A percentile compares a stretch with the other conserved stretches of the same genome.
These are phyloP conservation scores for Brachystomella parvula DNA, from an alignment of 1,140 invertebrate species.

Conservation along the genomic window DNA sequence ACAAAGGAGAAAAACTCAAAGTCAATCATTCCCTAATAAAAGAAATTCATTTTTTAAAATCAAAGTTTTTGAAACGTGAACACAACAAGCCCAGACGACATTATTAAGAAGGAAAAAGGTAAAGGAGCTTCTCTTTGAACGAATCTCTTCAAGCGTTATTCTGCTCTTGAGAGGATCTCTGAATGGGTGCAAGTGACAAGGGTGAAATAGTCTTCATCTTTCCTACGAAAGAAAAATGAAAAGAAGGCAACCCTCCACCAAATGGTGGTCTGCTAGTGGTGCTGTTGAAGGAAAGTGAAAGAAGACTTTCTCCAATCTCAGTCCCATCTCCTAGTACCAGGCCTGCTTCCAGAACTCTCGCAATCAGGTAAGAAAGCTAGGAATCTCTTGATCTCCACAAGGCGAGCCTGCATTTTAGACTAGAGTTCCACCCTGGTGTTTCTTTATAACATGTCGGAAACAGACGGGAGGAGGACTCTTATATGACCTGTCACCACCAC, in stretches of 20 bases:
- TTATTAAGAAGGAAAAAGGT: not conserved
- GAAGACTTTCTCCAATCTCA: not conserved
- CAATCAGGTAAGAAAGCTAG: conserved; percentile 26
- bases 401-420: too few species aligned
- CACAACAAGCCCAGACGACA: not conserved
- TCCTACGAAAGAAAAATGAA: not conserved
- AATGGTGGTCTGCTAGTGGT: too few species aligned
- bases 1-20: not conserved
- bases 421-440: conserved; percentile 19
- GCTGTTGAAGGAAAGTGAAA: not conserved
- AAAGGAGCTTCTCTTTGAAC: not conserved
- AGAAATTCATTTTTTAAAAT: not conserved
- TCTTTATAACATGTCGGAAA: conserved; percentile 22
- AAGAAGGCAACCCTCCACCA: too few species aligned
- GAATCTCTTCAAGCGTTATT: not conserved
- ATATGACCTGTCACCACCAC: conserved; percentile 31
- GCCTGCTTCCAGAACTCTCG: not conserved
- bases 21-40: not conserved
- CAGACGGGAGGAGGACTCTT: conserved; percentile 9
- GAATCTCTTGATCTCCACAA: conserved; percentile 32
- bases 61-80: not conserved
- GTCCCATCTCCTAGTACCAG: not conserved
- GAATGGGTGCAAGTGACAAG: not conserved
- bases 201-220: not conserved
- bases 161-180: not conserved